phyloP scores from a whole-genome alignment of 2,888 invertebrate species.

The Nasonia oneida region DNA sequence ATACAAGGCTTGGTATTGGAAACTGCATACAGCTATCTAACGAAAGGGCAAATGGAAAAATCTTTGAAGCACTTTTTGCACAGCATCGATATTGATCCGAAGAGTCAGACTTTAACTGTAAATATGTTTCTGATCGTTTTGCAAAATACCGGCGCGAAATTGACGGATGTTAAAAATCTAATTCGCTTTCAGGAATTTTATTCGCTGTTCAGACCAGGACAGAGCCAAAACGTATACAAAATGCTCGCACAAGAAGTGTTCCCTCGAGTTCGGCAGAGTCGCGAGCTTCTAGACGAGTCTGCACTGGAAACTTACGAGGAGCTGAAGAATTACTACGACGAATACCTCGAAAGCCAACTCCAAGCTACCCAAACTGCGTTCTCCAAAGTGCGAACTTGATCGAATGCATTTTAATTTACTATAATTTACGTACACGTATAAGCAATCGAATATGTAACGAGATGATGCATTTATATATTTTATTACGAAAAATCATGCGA shows the following conservation, averaged over 20 bases:
- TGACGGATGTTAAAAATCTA: neutral
- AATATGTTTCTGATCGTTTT: neutral
- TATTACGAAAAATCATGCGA: too few relatives aligned
- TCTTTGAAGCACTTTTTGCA: conserved; percentile 42
- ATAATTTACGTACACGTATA: too few relatives aligned
- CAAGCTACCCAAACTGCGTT: neutral
- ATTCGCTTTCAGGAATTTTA: conserved; percentile 24
- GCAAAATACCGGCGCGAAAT: neutral
- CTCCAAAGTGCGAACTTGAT: neutral
- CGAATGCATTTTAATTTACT: neutral
- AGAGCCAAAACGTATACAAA: neutral
- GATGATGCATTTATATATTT: too few relatives aligned
- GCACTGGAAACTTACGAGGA: neutral
- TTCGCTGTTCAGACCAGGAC: neutral
- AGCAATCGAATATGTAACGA: too few relatives aligned
- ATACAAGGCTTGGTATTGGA: conserved; percentile 31
- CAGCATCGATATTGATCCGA: conserved; percentile 37
- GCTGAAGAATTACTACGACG: conserved; percentile 17
- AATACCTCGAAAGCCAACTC: neutral
- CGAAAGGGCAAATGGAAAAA: neutral
- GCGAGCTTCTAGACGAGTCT: neutral
- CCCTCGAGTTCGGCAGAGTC: neutral
- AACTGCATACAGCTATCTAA: conserved; percentile 17
- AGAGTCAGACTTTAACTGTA: conserved; percentile 22
- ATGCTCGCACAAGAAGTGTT: conserved; percentile 10